These are phyloP conservation scores for Holcopasites calliopsidis DNA, from an alignment of 1,140 invertebrate species.

Conservation along the genomic window DNA sequence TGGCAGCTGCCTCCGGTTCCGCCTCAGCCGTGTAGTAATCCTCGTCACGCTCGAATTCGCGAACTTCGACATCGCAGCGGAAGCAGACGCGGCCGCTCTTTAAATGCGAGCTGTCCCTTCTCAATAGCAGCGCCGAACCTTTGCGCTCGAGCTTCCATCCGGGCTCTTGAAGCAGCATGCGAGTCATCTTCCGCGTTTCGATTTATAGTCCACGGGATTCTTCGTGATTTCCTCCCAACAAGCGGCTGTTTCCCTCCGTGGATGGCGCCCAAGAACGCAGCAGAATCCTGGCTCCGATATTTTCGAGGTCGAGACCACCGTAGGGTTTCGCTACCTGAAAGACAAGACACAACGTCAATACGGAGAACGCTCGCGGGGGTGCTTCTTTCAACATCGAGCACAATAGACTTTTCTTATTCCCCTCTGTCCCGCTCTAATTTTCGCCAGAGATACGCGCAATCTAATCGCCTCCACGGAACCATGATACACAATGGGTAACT, in stretches of 20 bases:
- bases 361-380: background rate
- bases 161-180: slow-evolving; percentile 74
- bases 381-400: background rate
- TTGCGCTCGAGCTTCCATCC: slow-evolving; percentile 80
- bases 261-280: too few species aligned
- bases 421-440: background rate
- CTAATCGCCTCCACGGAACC: background rate
- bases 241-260: background rate
- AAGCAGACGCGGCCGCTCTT: slow-evolving; percentile 76
- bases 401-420: background rate
- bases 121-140: slow-evolving; percentile 75
- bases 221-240: background rate
- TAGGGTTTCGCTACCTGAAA: slow-evolving; percentile 3
- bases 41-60: slow-evolving; percentile 77
- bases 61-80: slow-evolving; percentile 78
- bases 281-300: slow-evolving; percentile 18
- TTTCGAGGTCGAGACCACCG: slow-evolving; percentile 3
- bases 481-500: background rate
- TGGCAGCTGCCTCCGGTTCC: slow-evolving; percentile 68
- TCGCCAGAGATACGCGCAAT: background rate
- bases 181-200: slow-evolving; percentile 58
- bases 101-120: slow-evolving; percentile 71
- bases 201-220: background rate
- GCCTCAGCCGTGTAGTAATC: slow-evolving; percentile 67
- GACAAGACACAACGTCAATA: slow-evolving; percentile 14